These are phyloP conservation scores for Epinephelus moara DNA, from an alignment of 2,113 vertebrate genomes.

Conservation along the genomic window DNA sequence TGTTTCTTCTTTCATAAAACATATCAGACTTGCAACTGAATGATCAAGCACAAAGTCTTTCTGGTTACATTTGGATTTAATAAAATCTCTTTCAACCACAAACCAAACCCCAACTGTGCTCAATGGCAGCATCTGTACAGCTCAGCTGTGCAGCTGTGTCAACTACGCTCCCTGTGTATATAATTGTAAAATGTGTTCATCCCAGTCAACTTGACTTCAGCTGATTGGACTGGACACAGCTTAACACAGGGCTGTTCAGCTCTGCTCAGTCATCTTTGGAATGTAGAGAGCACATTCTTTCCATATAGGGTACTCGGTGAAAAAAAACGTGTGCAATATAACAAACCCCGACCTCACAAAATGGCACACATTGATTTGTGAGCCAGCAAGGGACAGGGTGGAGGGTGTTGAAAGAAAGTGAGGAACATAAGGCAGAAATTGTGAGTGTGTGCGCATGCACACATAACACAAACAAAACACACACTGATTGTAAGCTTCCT, in stretches of 20 bases:
- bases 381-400: constrained; percentile 16
- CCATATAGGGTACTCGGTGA: constrained; percentile 56
- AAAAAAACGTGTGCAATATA: constrained; percentile 39
- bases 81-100: not conserved
- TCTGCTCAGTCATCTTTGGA: constrained; percentile 76
- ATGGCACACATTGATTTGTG: constrained; percentile 57
- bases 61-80: not conserved
- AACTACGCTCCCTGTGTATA: constrained; percentile 43
- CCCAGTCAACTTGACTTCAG: constrained; percentile 59
- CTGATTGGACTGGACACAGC: constrained; percentile 69
- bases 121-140: constrained; percentile 18
- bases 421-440: constrained; percentile 29
- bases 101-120: constrained; percentile 8
- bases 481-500: constrained; percentile 47
- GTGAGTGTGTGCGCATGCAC: constrained; percentile 15
- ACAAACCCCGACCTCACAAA: constrained; percentile 32
- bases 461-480: constrained; percentile 11
- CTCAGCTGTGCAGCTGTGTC: constrained; percentile 62
- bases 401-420: constrained; percentile 36
- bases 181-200: constrained; percentile 61
- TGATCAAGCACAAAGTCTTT: not conserved
- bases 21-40: not conserved
- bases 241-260: constrained; percentile 60
- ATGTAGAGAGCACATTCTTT: constrained; percentile 74
- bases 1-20: not conserved